phyloP scores from a whole-genome alignment of 2,888 invertebrate genomes.

The Acheta domesticus region DNA sequence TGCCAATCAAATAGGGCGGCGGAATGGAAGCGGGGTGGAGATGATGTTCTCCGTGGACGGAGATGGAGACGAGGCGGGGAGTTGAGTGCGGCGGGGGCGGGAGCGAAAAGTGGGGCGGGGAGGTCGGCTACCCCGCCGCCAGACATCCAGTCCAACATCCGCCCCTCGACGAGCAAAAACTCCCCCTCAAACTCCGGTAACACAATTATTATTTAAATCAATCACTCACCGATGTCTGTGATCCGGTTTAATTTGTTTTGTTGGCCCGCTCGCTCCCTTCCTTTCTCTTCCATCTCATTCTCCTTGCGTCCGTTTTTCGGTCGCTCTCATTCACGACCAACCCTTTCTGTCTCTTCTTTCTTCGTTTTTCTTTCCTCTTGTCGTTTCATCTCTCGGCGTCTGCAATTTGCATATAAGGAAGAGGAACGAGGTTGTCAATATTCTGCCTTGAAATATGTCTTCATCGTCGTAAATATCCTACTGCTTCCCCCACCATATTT shows the following conservation, averaged over 20 bases:
- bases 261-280: neutral
- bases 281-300: neutral
- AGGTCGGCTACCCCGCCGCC: neutral
- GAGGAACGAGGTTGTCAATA: no score
- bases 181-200: neutral
- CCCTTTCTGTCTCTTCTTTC: no score
- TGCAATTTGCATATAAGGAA: no score
- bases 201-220: conserved; percentile 7
- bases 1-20: neutral
- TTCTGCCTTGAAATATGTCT: no score
- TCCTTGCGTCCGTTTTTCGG: no score
- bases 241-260: conserved; percentile 3
- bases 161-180: neutral
- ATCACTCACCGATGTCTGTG: conserved; percentile 1
- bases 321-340: no score
- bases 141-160: conserved; percentile 6
- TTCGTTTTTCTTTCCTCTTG: no score
- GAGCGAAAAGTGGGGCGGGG: neutral
- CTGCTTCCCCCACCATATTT: no score
- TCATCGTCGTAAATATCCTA: no score
- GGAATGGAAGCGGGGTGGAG: neutral
- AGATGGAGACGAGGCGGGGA: neutral
- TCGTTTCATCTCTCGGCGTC: no score
- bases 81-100: neutral
- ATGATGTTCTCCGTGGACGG: neutral